Evolutionary conservation across 2,888 invertebrate species (phyloP), one percentile per base, ranked within the genome.

Genomic region (Agrotis exclamationis): DNA sequence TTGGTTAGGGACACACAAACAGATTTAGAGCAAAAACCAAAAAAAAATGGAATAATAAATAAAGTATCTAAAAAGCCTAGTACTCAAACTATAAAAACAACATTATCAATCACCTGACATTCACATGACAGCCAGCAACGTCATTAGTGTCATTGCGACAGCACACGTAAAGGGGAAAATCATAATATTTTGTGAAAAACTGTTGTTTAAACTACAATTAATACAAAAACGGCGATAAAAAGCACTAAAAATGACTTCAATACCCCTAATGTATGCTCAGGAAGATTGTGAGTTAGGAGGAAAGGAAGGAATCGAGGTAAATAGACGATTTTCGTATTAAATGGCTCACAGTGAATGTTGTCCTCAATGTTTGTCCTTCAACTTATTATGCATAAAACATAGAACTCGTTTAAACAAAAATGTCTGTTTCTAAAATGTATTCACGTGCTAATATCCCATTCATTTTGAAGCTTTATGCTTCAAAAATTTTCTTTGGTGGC

Each of bases 211-310:
- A 66, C 53, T 67, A 45, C 60, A n/a, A 24, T 48, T n/a, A 33
- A 66, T 24, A 75, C 14, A 47, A 68, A 63, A 47, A 80, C 68
- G n/a, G 50, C 58, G 47, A 45, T 70, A 71, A 73, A 79, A 69
- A 65, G 45, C 62, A 60, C 48, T 45, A 66, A 91, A 79, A 70
- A 95, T 96, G 95, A 94, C 97, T 84, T 91, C 96, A 64, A 96
- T 97, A 89, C 97, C 97, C 14, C 91, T 97, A 82, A 97, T 97
- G 92, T 95, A 97, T 78, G 95, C 96, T 45, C 97, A 97, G 82
- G 97, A 97, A 80, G 97, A 97, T 89, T 97, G 97, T 81, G 97
- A 97, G 87, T 94, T 96, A 51, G 97, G 97, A 57, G 97, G 97
- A 78, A 97, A 97, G 88, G 97, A 97, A 86, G 95, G 92, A 60